Percentiles rank a stretch among this genome's conserved stretches.
Conservation (phyloP, 2,113 vertebrate genomes). For the Barnardius zonarius region DNA sequence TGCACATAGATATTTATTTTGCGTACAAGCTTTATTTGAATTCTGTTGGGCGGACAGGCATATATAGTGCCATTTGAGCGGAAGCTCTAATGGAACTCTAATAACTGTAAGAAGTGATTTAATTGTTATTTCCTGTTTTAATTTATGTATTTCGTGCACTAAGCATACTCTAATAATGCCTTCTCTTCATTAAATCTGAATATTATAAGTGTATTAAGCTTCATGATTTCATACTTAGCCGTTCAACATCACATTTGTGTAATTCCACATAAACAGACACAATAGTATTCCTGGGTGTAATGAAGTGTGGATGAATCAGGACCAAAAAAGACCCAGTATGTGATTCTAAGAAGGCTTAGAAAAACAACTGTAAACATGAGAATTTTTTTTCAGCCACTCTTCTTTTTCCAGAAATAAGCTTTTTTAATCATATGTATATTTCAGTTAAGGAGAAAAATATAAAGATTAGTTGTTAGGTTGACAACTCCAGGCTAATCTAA, state of each 20-base stretch:
- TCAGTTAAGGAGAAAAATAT: not conserved
- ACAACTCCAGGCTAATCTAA: not conserved
- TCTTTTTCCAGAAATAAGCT: not conserved
- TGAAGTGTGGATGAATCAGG: not conserved
- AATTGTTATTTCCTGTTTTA: not conserved
- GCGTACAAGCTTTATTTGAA: not conserved
- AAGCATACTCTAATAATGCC: not conserved
- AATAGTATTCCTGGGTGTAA: not conserved
- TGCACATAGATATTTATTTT: slow-evolving; percentile 12
- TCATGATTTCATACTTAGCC: not conserved
- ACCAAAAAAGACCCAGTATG: not conserved
- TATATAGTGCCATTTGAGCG: not conserved
- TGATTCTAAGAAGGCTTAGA: not conserved
- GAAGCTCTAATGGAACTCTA: not conserved
- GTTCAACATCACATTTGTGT: not conserved
- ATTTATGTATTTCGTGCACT: not conserved
- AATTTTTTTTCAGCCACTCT: not conserved
- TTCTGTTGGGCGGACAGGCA: not conserved
- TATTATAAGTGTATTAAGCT: not conserved
- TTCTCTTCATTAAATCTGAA: not conserved
- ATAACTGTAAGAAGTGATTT: not conserved
- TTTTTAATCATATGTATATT: not conserved
- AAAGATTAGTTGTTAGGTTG: not conserved
- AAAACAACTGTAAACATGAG: not conserved
- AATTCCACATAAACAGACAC: not conserved